Percentiles rank a stretch among this genome's conserved stretches.
These are phyloP conservation scores for Bugula neritina DNA, from an alignment of 2,888 invertebrate genomes.

Conservation along the genomic window DNA sequence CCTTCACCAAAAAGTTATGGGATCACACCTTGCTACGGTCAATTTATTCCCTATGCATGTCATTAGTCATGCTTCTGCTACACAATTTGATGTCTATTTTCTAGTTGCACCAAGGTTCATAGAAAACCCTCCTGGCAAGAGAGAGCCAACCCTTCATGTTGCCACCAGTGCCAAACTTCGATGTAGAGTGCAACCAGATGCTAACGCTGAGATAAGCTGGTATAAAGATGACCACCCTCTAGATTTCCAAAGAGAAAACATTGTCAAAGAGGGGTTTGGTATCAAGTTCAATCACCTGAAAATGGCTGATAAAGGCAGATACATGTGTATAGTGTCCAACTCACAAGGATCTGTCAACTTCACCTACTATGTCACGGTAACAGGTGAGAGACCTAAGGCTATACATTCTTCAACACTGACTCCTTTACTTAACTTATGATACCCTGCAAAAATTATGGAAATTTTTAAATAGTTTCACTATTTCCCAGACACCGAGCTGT, in stretches of 20 bases:
- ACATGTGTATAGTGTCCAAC: conserved; percentile 22
- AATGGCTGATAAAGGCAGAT: background rate
- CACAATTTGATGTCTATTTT: too few relatives aligned
- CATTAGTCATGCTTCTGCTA: too few relatives aligned
- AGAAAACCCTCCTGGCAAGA: background rate
- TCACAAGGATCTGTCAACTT: background rate
- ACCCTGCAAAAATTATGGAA: too few relatives aligned
- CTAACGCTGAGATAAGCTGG: background rate
- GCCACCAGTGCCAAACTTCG: background rate
- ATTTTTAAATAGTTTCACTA: too few relatives aligned
- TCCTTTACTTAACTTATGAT: too few relatives aligned
- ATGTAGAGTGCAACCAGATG: background rate
- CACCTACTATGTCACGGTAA: conserved; percentile 5
- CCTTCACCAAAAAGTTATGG: too few relatives aligned
- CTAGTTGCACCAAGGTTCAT: conserved; percentile 12
- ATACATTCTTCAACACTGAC: too few relatives aligned
- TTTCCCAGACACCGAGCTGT: too few relatives aligned
- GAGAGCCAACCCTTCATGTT: background rate
- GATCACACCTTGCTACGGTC: too few relatives aligned
- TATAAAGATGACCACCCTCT: background rate
- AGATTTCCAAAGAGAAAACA: conserved; percentile 10
- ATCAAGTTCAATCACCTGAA: background rate
- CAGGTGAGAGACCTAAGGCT: conserved; percentile 15
- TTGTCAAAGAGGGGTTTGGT: background rate
- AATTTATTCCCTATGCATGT: too few relatives aligned